Percentiles rank a stretch among this genome's conserved stretches.
Conservation (phyloP, 2,113 vertebrate genomes). For the Echinops telfairi region DNA sequence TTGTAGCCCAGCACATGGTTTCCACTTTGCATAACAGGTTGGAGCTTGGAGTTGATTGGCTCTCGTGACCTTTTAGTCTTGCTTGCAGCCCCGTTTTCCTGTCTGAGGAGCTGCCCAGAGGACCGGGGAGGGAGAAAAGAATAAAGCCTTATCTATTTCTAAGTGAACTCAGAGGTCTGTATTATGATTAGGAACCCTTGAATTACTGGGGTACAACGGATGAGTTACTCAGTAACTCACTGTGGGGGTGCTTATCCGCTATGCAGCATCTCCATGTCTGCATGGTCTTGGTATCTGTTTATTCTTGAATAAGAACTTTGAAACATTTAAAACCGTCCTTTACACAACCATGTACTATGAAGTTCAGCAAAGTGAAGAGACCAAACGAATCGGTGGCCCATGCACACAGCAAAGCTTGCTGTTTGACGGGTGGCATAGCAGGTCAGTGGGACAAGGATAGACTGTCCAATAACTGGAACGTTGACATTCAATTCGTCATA, state of each 20-base stretch:
- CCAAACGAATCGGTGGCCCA: not conserved
- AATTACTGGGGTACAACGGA: slow-evolving; percentile 20
- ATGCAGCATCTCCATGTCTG: not conserved
- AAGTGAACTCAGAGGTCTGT: not conserved
- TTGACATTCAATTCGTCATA: not conserved
- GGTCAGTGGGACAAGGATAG: not conserved
- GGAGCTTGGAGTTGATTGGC: too few relatives aligned
- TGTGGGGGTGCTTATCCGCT: not conserved
- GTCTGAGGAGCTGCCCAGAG: too few relatives aligned
- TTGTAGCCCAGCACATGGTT: too few relatives aligned
- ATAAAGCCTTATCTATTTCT: not conserved
- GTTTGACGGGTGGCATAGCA: not conserved
- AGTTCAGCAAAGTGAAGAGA: not conserved
- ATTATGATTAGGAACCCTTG: not conserved
- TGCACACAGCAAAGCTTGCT: not conserved
- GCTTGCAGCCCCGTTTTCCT: too few relatives aligned
- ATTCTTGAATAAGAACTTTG: not conserved
- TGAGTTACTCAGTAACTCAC: not conserved
- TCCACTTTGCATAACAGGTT: too few relatives aligned
- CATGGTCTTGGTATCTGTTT: not conserved
- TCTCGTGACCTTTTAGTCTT: too few relatives aligned
- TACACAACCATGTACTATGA: not conserved
- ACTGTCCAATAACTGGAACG: not conserved
- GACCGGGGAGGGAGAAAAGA: too few relatives aligned
- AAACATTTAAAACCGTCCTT: not conserved